A percentile compares a stretch with the other conserved stretches of the same genome.
Evolutionary conservation across 2,797 vertebrate genomes (phyloP).

Genomic region (Emys orbicularis): DNA sequence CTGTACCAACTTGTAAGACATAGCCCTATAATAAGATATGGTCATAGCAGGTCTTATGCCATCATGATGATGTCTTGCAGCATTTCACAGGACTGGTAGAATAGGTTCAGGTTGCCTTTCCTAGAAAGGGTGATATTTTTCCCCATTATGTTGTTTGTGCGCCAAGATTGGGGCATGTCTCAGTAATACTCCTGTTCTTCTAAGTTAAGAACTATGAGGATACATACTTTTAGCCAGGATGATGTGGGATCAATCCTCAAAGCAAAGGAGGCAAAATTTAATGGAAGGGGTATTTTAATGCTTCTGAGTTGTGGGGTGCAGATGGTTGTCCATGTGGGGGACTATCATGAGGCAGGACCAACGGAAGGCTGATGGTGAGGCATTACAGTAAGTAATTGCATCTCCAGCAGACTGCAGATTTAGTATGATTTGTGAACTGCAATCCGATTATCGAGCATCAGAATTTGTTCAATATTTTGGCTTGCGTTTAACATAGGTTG

Average conservation of each 20-base stretch:
- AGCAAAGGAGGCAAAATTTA: background rate
- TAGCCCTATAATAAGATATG: background rate
- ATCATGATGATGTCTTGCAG: background rate
- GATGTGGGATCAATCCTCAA: background rate
- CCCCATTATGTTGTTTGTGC: background rate
- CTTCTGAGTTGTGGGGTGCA: background rate
- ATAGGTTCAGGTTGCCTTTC: background rate
- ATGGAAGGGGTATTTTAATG: background rate
- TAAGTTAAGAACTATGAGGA: background rate
- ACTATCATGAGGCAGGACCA: background rate
- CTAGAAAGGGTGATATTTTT: background rate
- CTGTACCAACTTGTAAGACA: background rate
- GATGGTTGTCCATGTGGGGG: no score
- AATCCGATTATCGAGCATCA: background rate
- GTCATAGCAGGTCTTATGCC: background rate
- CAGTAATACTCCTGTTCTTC: accelerated
- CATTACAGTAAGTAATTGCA: background rate
- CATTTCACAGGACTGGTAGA: background rate
- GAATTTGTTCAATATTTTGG: background rate
- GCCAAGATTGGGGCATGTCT: background rate
- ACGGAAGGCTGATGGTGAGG: accelerated
- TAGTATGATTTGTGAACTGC: background rate
- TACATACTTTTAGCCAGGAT: background rate
- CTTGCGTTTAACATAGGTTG: background rate
- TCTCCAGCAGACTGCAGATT: background rate